Evolutionary conservation across 2,888 invertebrate genomes (phyloP), one percentile per base, ranked within the genome.

Genomic region (Dryobota labecula): DNA sequence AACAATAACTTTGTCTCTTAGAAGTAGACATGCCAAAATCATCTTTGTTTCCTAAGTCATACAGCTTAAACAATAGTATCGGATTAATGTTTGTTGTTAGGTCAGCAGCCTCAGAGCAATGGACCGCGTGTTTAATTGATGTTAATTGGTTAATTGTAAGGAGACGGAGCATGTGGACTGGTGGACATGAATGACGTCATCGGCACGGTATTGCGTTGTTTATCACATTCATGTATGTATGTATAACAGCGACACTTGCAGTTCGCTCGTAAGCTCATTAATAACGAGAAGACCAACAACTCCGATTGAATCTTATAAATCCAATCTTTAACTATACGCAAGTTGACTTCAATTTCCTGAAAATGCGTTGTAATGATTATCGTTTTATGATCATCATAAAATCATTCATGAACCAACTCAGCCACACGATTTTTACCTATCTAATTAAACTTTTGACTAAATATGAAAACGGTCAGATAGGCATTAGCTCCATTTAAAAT

Each of bases 121-220:
- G 84, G 71, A 73, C 79, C 66, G 76, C 73, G 70, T 81, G 74
- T 80, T 77, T 87, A 92, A 93, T 93, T 92, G 90, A 89, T 91
- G 93, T 93, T 93, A 94, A 94, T 93, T 90, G 92, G 91, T 92
- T 93, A 93, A 94, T 93, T 92, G 89, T 91, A 88, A 91, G 88
- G 88, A 80, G 87, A 81, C 87, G 84, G 89, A 89, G 64, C 83
- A 82, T 56, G 66, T 41, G 76, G 64, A 73, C 49, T 76, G 68
- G n/a, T 13, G 45, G 45, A 18, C 66, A 5, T 72, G 24, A 33
- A 68, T 83, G 82, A 82, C 82, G 82, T 81, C 80, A 82, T 60
- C 82, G 64, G 13, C 20, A 1, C 30, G 43, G 30, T 33, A 72
- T 53, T 53, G 73, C 30, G 20, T 63, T 66, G 73, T 69, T 77